These are phyloP conservation scores for Scortum barcoo DNA, from an alignment of 2,113 vertebrate genomes.

Conservation along the genomic window DNA sequence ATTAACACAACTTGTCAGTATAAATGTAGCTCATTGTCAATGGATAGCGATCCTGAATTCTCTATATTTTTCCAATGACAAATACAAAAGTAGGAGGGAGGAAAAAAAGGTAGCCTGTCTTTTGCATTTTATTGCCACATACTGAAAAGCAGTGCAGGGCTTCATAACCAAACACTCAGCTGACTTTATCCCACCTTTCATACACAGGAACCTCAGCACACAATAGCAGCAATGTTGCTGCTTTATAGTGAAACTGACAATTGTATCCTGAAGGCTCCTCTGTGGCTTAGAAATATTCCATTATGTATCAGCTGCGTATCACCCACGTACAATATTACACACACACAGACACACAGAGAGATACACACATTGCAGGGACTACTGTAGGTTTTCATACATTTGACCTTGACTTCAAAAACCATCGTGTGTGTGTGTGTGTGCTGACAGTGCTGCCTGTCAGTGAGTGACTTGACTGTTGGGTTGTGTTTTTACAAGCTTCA, in stretches of 20 bases:
- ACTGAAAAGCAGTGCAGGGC: background rate
- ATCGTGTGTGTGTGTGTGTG: conserved; percentile 55
- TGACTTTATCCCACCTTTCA: conserved; percentile 43
- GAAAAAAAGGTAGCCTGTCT: background rate
- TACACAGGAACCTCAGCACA: conserved; percentile 16
- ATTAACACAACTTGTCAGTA: conserved; percentile 29
- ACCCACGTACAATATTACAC: conserved; percentile 42
- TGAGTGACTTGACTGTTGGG: conserved; percentile 68
- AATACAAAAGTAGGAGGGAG: background rate
- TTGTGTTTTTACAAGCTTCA: conserved; percentile 71
- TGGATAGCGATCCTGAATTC: conserved; percentile 12
- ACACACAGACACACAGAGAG: conserved; percentile 3
- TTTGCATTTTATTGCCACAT: conserved; percentile 30
- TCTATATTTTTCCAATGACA: background rate
- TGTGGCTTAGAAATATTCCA: conserved; percentile 25
- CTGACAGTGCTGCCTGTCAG: conserved; percentile 71
- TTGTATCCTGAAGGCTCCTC: conserved; percentile 45
- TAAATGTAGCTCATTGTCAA: conserved; percentile 32
- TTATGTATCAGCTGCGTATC: conserved; percentile 44
- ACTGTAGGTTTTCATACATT: conserved; percentile 39
- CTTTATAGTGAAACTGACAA: conserved; percentile 35
- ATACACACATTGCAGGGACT: background rate
- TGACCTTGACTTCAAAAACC: conserved; percentile 69
- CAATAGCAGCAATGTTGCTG: conserved; percentile 34
- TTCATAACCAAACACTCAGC: conserved; percentile 25